Conservation (phyloP, 2,113 vertebrate species). For the Passer domesticus region DNA sequence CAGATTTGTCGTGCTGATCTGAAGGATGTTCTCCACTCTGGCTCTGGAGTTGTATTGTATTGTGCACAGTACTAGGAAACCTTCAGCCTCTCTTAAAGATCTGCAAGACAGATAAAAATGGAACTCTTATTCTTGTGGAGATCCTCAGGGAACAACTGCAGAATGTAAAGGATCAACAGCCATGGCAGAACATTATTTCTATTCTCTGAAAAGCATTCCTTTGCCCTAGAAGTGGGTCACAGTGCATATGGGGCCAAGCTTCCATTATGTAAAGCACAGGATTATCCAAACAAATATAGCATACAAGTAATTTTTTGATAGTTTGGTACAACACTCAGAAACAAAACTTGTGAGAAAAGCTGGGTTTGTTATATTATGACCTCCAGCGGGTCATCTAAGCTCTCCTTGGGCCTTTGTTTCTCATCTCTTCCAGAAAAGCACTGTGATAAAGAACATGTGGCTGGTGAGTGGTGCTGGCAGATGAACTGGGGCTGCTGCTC, state of each 20-base stretch:
- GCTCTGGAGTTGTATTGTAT: not conserved
- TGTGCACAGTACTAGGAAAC: not conserved
- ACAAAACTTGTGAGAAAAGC: not conserved
- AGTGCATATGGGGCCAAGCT: not conserved
- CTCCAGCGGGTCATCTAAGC: not conserved
- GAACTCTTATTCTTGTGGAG: not conserved
- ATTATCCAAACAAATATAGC: not conserved
- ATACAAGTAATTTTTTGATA: accelerated
- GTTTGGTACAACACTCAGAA: not conserved
- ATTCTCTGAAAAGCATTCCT: not conserved
- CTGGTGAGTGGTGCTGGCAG: not conserved
- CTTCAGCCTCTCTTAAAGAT: not conserved
- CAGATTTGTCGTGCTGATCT: not conserved
- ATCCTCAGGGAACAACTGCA: not conserved
- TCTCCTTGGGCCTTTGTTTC: not conserved
- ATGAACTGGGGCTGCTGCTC: not conserved
- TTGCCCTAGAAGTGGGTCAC: not conserved
- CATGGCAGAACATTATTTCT: not conserved
- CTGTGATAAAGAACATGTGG: not conserved
- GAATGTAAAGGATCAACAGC: not conserved
- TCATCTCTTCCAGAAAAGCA: not conserved
- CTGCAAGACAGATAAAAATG: not conserved
- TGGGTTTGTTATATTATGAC: not conserved
- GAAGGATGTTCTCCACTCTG: not conserved
- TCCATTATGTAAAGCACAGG: not conserved